phyloP scores from a whole-genome alignment of 2,888 invertebrate genomes.

The Hofmannophila pseudospretella region DNA sequence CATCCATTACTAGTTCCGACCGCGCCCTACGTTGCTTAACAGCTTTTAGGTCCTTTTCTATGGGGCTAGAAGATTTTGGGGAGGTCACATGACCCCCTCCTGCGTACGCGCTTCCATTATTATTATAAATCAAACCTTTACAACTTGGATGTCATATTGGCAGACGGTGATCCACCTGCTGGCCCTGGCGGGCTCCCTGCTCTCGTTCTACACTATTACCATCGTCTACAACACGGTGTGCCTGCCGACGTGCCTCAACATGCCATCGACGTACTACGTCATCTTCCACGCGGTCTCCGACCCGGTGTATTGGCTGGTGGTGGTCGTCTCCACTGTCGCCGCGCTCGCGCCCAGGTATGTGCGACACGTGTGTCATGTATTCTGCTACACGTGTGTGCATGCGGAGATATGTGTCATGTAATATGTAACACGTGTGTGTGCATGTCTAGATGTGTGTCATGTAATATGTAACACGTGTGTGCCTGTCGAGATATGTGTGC shows the following conservation, averaged over 20 bases:
- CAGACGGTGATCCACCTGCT: constrained; percentile 91
- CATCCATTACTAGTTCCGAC: no score
- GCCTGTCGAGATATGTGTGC: no score
- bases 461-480: no score
- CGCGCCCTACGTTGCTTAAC: no score
- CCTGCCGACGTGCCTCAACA: constrained; percentile 84
- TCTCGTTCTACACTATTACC: constrained; percentile 89
- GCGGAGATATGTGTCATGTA: not conserved
- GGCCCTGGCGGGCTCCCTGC: constrained; percentile 87
- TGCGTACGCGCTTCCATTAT: no score
- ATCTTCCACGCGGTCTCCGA: constrained; percentile 86
- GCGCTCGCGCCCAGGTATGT: constrained; percentile 89
- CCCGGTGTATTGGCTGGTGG: constrained; percentile 88
- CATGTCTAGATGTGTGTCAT: no score
- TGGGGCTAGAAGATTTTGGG: no score
- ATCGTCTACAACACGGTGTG: constrained; percentile 90
- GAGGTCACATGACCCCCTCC: no score
- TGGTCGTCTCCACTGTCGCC: constrained; percentile 85
- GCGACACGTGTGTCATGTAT: no score
- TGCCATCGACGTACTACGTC: constrained; percentile 93
- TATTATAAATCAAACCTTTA: no score
- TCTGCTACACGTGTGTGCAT: not conserved
- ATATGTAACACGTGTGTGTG: not conserved
- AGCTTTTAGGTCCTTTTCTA: no score
- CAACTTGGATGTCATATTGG: not conserved